A percentile compares a stretch with the other conserved stretches of the same genome.
Evolutionary conservation across 1,140 invertebrate species (phyloP).

Genomic region (Trichomalopsis sarcophagae): DNA sequence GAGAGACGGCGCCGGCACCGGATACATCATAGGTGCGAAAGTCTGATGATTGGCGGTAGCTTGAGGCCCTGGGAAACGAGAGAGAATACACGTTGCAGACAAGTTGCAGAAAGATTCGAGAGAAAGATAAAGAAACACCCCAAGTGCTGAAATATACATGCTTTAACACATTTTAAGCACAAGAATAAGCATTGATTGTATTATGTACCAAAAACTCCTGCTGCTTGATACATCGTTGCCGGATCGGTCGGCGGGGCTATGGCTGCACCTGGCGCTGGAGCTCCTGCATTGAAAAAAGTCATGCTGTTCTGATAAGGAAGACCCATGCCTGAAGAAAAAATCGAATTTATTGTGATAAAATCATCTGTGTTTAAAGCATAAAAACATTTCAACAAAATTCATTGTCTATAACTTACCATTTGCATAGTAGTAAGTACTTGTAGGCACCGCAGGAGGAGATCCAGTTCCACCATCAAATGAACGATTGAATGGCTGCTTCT

Average conservation of each 20-base stretch:
- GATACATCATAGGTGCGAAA: conserved; percentile 72
- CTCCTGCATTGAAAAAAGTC: conserved; percentile 75
- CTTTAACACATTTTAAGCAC: conserved; percentile 37
- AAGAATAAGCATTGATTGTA: conserved; percentile 28
- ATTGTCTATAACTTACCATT: conserved; percentile 72
- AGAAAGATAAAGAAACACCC: conserved; percentile 32
- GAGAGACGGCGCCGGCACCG: conserved; percentile 71
- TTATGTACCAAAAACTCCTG: conserved; percentile 71
- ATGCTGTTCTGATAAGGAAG: conserved; percentile 78
- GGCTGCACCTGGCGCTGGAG: conserved; percentile 67
- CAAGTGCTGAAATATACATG: conserved; percentile 29
- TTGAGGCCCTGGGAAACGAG: conserved; percentile 66
- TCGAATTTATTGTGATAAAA: neutral
- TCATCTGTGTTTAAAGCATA: neutral
- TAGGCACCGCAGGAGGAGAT: conserved; percentile 73
- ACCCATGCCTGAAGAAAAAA: conserved; percentile 67
- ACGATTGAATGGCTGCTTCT: conserved; percentile 82
- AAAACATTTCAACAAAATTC: neutral
- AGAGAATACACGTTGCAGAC: conserved; percentile 47
- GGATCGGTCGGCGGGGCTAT: conserved; percentile 71
- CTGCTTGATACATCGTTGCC: conserved; percentile 70
- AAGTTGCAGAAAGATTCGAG: conserved; percentile 35
- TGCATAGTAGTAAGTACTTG: conserved; percentile 77
- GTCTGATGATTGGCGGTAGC: conserved; percentile 69
- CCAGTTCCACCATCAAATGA: conserved; percentile 72